Evolutionary conservation across 2,888 invertebrate species (phyloP).

Genomic region (Panorpa germanica): DNA sequence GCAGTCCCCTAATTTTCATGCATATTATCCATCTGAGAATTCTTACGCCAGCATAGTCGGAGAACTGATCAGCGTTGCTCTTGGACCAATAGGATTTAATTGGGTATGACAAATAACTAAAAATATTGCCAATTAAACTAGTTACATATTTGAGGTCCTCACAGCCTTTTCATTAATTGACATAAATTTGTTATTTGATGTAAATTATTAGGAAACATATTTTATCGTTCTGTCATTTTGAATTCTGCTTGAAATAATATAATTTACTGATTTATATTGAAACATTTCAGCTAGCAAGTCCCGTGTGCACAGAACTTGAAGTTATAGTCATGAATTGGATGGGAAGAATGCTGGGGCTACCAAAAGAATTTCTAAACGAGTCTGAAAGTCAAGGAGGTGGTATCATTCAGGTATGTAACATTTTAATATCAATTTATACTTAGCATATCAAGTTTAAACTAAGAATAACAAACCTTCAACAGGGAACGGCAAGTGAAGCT

Average conservation of each 20-base stretch:
- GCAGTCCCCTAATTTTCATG: constrained; percentile 36
- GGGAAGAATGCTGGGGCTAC: constrained; percentile 58
- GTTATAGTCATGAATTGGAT: constrained; percentile 77
- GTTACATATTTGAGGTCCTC: no score
- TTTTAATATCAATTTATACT: no score
- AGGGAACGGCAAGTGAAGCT: constrained; percentile 73
- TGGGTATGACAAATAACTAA: constrained; percentile 46
- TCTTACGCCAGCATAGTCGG: constrained; percentile 30
- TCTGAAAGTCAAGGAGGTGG: constrained; percentile 55
- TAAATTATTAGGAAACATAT: no score
- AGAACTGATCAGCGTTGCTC: constrained; percentile 40
- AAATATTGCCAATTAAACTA: no score
- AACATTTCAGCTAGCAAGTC: constrained; percentile 39
- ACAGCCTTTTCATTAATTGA: no score
- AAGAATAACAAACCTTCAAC: no score
- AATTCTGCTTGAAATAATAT: no score
- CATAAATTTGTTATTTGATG: no score
- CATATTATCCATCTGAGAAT: constrained; percentile 29
- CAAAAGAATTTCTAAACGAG: constrained; percentile 54
- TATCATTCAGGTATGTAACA: constrained; percentile 42
- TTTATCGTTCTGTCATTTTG: no score
- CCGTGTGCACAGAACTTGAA: constrained; percentile 72
- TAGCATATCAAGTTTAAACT: no score
- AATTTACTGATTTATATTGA: no score
- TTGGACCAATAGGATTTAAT: constrained; percentile 60